These are phyloP conservation scores for Caenorhabditis panamensis DNA, from an alignment of 2,888 invertebrate species.

Conservation along the genomic window DNA sequence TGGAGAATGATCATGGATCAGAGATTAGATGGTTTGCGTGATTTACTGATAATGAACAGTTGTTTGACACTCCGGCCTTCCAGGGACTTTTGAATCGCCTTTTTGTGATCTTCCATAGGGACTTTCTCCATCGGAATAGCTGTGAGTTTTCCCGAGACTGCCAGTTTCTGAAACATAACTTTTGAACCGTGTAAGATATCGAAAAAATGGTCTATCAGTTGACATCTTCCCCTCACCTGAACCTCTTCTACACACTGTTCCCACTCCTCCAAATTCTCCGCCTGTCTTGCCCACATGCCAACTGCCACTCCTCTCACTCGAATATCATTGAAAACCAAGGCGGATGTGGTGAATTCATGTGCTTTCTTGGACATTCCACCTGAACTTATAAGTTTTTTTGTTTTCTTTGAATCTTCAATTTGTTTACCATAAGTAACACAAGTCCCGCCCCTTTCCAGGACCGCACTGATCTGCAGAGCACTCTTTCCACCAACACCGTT, in stretches of 20 bases:
- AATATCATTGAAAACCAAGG: conserved; percentile 90
- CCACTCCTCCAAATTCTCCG: conserved; percentile 77
- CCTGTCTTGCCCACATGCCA: conserved; percentile 88
- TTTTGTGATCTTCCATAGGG: conserved; percentile 44
- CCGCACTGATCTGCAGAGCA: conserved; percentile 88
- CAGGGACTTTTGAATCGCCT: conserved; percentile 59
- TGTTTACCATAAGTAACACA: conserved; percentile 92
- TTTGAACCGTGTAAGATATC: too few species aligned
- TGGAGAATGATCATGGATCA: conserved; percentile 4
- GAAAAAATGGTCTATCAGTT: too few species aligned
- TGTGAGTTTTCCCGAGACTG: conserved; percentile 62
- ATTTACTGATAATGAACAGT: conserved; percentile 51
- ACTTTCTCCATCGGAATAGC: conserved; percentile 68
- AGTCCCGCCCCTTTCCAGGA: conserved; percentile 87
- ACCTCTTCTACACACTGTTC: conserved; percentile 63
- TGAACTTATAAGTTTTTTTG: conserved; percentile 15
- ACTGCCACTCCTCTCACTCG: conserved; percentile 85
- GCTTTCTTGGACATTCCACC: conserved; percentile 91
- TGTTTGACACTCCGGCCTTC: conserved; percentile 64
- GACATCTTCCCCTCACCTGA: conserved; percentile 59
- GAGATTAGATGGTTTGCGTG: conserved; percentile 13
- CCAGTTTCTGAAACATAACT: conserved; percentile 57
- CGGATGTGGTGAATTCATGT: conserved; percentile 88
- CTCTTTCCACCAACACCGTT: conserved; percentile 95
- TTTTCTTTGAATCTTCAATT: too few species aligned